Conservation (phyloP, 2,797 vertebrate species). For the Pogoniulus pusillus region DNA sequence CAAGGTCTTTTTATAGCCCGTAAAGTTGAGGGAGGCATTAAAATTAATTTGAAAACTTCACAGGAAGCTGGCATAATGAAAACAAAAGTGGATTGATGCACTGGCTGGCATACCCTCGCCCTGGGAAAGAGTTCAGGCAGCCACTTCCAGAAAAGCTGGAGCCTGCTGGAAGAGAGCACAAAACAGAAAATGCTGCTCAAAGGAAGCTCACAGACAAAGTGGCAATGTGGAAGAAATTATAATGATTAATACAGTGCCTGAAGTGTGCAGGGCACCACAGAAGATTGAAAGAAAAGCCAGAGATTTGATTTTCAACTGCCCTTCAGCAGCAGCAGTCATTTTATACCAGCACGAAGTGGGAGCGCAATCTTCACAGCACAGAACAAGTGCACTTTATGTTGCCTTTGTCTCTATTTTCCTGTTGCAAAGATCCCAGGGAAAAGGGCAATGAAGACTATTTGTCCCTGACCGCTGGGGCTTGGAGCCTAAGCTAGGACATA, state of each 20-base stretch:
- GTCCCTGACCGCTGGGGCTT: slow-evolving; percentile 6
- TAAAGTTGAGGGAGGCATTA: slow-evolving; percentile 70
- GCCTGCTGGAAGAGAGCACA: slow-evolving; percentile 34
- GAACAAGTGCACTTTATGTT: slow-evolving; percentile 19
- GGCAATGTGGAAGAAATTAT: slow-evolving; percentile 46
- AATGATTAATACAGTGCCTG: slow-evolving; percentile 27
- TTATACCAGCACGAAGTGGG: background rate
- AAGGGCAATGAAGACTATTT: slow-evolving; percentile 11
- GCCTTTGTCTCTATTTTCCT: background rate
- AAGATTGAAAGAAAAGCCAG: slow-evolving; percentile 9
- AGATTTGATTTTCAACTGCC: slow-evolving; percentile 44
- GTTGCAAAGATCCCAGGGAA: background rate
- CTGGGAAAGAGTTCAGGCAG: slow-evolving; percentile 67
- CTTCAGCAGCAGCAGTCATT: slow-evolving; percentile 2
- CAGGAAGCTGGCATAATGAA: slow-evolving; percentile 75
- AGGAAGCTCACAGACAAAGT: slow-evolving; percentile 33
- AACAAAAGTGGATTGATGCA: slow-evolving; percentile 67
- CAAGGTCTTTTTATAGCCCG: slow-evolving; percentile 63
- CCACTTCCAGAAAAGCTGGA: slow-evolving; percentile 45
- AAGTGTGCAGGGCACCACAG: slow-evolving; percentile 23
- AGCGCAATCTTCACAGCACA: background rate
- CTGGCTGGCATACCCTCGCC: slow-evolving; percentile 47
- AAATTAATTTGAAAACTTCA: slow-evolving; percentile 77
- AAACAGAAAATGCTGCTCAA: slow-evolving; percentile 32
- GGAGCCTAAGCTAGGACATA: background rate